phyloP scores from a whole-genome alignment of 2,113 vertebrate genomes.

The Clarias gariepinus region DNA sequence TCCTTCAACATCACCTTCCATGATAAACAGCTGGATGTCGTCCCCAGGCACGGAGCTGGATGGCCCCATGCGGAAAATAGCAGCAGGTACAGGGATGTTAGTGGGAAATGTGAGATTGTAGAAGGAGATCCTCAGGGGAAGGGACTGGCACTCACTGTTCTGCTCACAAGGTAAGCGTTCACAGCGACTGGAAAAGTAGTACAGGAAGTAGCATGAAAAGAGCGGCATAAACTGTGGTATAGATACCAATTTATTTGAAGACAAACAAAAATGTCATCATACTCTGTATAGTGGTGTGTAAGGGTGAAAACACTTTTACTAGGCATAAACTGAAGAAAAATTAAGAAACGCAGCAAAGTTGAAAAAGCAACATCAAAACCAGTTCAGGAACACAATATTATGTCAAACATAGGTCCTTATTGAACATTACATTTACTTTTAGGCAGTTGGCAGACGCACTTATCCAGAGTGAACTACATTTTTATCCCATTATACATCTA shows the following conservation, averaged over 20 bases:
- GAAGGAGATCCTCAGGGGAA: slow-evolving; percentile 95
- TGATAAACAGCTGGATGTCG: slow-evolving; percentile 87
- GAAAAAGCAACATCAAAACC: not conserved
- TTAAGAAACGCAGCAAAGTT: not conserved
- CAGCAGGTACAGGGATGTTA: slow-evolving; percentile 89
- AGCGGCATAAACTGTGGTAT: slow-evolving; percentile 7
- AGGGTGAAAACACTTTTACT: not conserved
- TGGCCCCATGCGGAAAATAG: slow-evolving; percentile 97
- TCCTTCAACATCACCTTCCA: slow-evolving; percentile 83
- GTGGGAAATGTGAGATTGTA: slow-evolving; percentile 96
- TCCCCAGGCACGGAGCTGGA: slow-evolving; percentile 84
- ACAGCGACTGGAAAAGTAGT: slow-evolving; percentile 88
- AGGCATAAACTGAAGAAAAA: not conserved
- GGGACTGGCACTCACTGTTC: slow-evolving; percentile 87
- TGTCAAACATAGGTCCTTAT: not conserved
- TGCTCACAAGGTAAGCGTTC: slow-evolving; percentile 97
- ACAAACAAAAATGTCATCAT: slow-evolving; percentile 9
- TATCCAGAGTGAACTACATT: no score
- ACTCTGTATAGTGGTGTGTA: not conserved
- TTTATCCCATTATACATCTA: no score
- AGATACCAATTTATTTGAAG: slow-evolving; percentile 55
- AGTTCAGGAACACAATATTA: not conserved
- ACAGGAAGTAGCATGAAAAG: not conserved
- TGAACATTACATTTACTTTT: not conserved
- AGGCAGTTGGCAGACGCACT: no score